phyloP scores from a whole-genome alignment of 1,140 invertebrate genomes.

The Zaprionus kolodkinae region DNA sequence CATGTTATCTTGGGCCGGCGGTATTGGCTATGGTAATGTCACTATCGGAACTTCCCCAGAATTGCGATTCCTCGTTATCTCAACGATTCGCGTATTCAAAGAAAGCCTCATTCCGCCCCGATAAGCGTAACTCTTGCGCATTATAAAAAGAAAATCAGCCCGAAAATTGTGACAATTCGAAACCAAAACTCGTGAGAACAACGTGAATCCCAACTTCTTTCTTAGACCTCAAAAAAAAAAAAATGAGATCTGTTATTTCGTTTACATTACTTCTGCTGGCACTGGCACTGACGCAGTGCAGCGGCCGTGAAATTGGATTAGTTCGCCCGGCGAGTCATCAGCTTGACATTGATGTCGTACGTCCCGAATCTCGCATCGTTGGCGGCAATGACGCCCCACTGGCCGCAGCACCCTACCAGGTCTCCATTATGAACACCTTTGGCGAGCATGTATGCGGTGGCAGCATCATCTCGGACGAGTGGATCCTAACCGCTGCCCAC shows the following conservation, averaged over 20 bases:
- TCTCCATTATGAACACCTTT: constrained; percentile 81
- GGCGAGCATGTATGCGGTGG: constrained; percentile 84
- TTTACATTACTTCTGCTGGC: constrained; percentile 31
- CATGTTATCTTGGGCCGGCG: constrained; percentile 41
- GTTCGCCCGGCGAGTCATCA: constrained; percentile 30
- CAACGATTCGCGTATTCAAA: constrained; percentile 37
- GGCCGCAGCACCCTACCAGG: constrained; percentile 84
- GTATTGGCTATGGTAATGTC: constrained; percentile 67
- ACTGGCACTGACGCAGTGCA: constrained; percentile 24
- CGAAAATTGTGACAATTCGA: constrained; percentile 37
- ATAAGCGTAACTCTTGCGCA: constrained; percentile 48
- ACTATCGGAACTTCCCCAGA: constrained; percentile 65
- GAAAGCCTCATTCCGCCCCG: constrained; percentile 45
- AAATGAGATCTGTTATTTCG: constrained; percentile 55
- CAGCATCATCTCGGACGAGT: constrained; percentile 76
- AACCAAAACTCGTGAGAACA: constrained; percentile 44
- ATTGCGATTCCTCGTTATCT: constrained; percentile 51
- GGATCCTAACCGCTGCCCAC: constrained; percentile 84
- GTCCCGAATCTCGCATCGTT: constrained; percentile 75
- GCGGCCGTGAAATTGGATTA: constrained; percentile 25
- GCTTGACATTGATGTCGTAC: constrained; percentile 29
- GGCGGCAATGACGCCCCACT: constrained; percentile 83
- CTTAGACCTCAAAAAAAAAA: constrained; percentile 3
- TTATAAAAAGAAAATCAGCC: constrained; percentile 57
- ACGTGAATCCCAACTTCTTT: constrained; percentile 10